These are phyloP conservation scores for Takifugu flavidus DNA, from an alignment of 2,113 vertebrate species.

Conservation along the genomic window DNA sequence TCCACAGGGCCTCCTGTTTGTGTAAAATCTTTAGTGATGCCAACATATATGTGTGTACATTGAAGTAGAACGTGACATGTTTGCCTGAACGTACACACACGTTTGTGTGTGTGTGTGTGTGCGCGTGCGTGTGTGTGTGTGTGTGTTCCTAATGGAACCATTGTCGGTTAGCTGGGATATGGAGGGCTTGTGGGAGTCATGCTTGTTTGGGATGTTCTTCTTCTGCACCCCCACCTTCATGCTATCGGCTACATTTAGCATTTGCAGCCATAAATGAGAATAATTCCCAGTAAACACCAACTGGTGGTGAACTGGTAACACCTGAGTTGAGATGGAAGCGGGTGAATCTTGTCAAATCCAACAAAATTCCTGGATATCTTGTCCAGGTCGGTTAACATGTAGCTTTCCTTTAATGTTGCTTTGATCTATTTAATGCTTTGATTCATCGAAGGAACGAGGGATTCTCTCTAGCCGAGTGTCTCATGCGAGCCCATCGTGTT, in stretches of 20 bases:
- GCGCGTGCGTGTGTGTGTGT: constrained; percentile 21
- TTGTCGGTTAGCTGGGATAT: constrained; percentile 36
- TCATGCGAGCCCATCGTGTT: too few relatives aligned
- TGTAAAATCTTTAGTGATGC: constrained; percentile 52
- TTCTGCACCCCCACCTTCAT: constrained; percentile 14
- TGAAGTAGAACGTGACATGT: constrained; percentile 20
- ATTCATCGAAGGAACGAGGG: too few relatives aligned
- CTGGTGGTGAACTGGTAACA: background rate
- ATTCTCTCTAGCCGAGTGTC: too few relatives aligned
- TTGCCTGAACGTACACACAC: constrained; percentile 17
- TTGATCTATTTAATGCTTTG: too few relatives aligned
- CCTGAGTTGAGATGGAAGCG: background rate
- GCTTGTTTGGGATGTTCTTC: constrained; percentile 67
- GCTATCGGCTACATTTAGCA: background rate
- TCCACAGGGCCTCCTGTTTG: constrained; percentile 45
- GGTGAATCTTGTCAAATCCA: too few relatives aligned
- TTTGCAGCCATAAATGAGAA: background rate
- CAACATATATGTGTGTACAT: constrained; percentile 17
- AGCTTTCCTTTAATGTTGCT: too few relatives aligned
- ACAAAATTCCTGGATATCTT: too few relatives aligned
- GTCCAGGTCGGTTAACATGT: too few relatives aligned
- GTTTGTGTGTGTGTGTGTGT: constrained; percentile 33
- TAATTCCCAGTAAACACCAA: background rate
- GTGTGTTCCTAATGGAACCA: constrained; percentile 35
- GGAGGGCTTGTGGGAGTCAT: constrained; percentile 27